These are phyloP conservation scores for Miichthys miiuy DNA, from an alignment of 2,797 vertebrate species.

Conservation along the genomic window DNA sequence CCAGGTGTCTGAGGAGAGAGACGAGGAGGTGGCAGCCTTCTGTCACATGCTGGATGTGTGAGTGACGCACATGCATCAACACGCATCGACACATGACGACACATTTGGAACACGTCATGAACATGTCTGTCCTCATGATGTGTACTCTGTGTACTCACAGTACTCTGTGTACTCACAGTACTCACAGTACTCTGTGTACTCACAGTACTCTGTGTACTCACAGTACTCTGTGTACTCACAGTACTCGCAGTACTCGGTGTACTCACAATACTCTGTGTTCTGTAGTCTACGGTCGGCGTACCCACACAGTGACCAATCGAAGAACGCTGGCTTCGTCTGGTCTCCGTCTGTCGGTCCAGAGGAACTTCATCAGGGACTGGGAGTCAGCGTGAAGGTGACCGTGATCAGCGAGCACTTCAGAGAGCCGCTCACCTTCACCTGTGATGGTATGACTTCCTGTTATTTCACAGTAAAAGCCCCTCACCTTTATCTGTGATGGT, in stretches of 20 bases:
- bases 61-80: constrained; percentile 72
- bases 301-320: constrained; percentile 79
- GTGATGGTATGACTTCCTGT: constrained; percentile 88
- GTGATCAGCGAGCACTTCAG: constrained; percentile 88
- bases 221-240: background rate
- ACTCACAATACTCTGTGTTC: background rate
- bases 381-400: constrained; percentile 92
- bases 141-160: no score
- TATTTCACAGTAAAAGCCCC: constrained; percentile 31
- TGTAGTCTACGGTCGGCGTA: constrained; percentile 89
- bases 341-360: constrained; percentile 86
- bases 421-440: constrained; percentile 95
- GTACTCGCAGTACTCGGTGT: background rate
- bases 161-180: no score
- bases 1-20: constrained; percentile 95
- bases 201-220: background rate
- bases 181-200: no score
- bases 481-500: constrained; percentile 98
- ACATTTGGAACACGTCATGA: no score
- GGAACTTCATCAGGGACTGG: constrained; percentile 89
- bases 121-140: no score
- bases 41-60: constrained; percentile 97
- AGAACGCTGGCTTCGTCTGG: constrained; percentile 91
- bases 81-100: background rate
- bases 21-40: constrained; percentile 96